phyloP scores from a whole-genome alignment of 1,140 invertebrate genomes.

The Calephelis virginiensis region DNA sequence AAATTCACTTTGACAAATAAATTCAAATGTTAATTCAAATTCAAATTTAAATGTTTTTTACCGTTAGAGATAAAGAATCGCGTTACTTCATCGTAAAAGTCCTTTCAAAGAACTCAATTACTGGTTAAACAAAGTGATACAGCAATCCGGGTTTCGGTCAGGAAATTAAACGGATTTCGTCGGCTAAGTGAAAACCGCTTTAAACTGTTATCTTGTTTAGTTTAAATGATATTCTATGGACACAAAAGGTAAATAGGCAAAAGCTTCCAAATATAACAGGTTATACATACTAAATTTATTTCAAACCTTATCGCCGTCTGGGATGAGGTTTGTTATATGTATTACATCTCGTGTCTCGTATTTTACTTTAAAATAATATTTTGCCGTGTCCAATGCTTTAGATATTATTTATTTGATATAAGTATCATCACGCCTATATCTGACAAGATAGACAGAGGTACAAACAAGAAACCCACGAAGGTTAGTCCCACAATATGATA shows the following conservation, averaged over 20 bases:
- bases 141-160: constrained; percentile 63
- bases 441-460: no score
- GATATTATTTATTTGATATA: no score
- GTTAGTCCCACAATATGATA: no score
- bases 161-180: constrained; percentile 68
- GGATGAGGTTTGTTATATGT: no score
- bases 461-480: no score
- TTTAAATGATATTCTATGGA: constrained; percentile 9
- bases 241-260: constrained; percentile 7
- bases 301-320: no score
- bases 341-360: no score
- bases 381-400: no score
- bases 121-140: constrained; percentile 71
- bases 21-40: neutral
- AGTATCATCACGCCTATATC: no score
- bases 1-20: neutral
- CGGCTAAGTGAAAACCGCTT: constrained; percentile 51
- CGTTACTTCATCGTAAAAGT: constrained; percentile 69
- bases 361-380: no score
- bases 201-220: constrained; percentile 53
- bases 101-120: constrained; percentile 71
- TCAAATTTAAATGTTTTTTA: constrained; percentile 14
- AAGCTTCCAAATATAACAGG: neutral
- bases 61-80: constrained; percentile 34
- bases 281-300: no score